Evolutionary conservation across 2,113 vertebrate species (phyloP), one percentile per base, ranked within the genome.

Genomic region (Cebidichthys violaceus): DNA sequence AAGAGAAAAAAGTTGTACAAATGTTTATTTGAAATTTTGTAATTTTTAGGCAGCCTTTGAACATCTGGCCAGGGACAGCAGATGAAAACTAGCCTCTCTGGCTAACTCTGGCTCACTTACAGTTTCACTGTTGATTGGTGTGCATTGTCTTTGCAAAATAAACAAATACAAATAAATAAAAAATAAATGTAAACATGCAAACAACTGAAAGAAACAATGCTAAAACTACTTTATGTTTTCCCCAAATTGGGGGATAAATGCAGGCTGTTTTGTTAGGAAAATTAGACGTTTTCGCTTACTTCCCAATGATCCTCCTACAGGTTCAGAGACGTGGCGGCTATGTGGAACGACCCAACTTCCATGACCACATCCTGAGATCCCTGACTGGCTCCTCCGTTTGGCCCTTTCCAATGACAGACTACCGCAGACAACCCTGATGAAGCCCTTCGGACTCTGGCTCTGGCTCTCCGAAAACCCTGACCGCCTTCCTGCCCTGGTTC

Each of bases 271-370:
- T 9, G 1, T 22, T 52, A 29, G 15, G 57, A 31, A 60, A 60
- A 61, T 10, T 3, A 20, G 31, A 61, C 24, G 1, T 22, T 15
- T n/a, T 6, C 0, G 29, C 69, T 66, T 6, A 20, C 17, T n/a
- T 29, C 39, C 24, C 41, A 15, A 2, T 72, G 27, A 39, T 70
- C 13, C 9, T 52, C 22, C 15, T 37, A 4, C 81, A 95, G 95
- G 90, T 95, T 95, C 87, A 89, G 94, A 93, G 95, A 95, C 66
- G 95, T 95, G 92, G 95, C 95, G 81, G 94, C 95, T 82, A 95
- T 95, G 94, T 95, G 95, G 95, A 95, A 94, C 18, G 95, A 95
- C 88, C 95, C 95, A 82, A 94, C 94, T 68, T 94, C 95, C 90
- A 95, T 95, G 94, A 95, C 95, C 82, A 95, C 95, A 83, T 95